Conservation (phyloP, 2,797 vertebrate species). For the Eupleurogrammus muticus region DNA sequence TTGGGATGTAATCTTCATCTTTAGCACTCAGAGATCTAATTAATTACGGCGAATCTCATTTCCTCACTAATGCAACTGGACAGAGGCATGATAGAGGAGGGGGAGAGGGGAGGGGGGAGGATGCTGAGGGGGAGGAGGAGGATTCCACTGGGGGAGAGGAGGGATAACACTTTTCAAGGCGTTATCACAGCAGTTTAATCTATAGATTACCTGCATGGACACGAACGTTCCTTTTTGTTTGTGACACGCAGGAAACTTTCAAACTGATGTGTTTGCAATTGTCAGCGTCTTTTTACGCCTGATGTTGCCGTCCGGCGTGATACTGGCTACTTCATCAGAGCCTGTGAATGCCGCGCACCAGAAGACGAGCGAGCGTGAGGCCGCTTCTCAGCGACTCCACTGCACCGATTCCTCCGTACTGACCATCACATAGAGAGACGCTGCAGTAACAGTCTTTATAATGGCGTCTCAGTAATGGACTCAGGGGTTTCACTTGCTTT, state of each 20-base stretch:
- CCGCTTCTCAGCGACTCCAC: slow-evolving; percentile 62
- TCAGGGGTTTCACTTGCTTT: slow-evolving; percentile 53
- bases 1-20: slow-evolving; percentile 86
- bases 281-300: no score
- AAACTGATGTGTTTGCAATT: no score
- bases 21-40: slow-evolving; percentile 86
- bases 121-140: slow-evolving; percentile 23
- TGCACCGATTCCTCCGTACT: slow-evolving; percentile 69
- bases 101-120: slow-evolving; percentile 26
- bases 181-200: no score
- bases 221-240: no score
- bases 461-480: slow-evolving; percentile 61
- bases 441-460: slow-evolving; percentile 53
- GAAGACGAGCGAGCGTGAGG: slow-evolving; percentile 59
- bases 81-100: slow-evolving; percentile 80
- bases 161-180: background rate
- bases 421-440: slow-evolving; percentile 50
- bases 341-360: slow-evolving; percentile 58
- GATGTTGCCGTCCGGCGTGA: no score
- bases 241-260: no score
- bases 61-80: slow-evolving; percentile 86
- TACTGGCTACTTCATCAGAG: slow-evolving; percentile 61
- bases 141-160: slow-evolving; percentile 30
- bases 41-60: slow-evolving; percentile 89
- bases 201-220: no score